These are phyloP conservation scores for Polypedilum vanderplanki DNA, from an alignment of 1,140 invertebrate genomes.

Conservation along the genomic window DNA sequence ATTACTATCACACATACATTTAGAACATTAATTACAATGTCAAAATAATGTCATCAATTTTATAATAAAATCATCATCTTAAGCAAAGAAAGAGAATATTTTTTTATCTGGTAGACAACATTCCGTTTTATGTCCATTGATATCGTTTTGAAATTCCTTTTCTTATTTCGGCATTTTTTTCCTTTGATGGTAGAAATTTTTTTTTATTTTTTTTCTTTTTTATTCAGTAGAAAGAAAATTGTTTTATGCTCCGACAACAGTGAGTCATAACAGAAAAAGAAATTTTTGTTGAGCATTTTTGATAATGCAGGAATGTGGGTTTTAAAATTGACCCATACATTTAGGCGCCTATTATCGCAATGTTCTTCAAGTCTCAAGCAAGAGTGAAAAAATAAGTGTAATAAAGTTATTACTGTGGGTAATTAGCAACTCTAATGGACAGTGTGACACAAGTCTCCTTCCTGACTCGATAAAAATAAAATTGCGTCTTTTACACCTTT, in stretches of 20 bases:
- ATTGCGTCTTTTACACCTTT: not conserved
- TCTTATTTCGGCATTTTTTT: not conserved
- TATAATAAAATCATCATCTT: not conserved
- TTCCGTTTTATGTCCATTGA: too few relatives aligned
- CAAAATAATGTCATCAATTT: not conserved
- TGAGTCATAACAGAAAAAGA: not conserved
- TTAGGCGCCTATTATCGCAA: not conserved
- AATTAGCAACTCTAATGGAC: not conserved
- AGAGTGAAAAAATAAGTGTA: not conserved
- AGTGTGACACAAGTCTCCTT: not conserved
- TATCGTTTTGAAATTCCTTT: too few relatives aligned
- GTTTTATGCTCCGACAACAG: not conserved
- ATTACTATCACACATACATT: too few relatives aligned
- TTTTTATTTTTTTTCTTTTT: too few relatives aligned
- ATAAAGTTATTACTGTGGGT: not conserved
- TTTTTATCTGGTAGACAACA: not conserved
- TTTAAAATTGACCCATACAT: not conserved
- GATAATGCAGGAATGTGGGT: conserved; percentile 10
- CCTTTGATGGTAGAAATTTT: too few relatives aligned
- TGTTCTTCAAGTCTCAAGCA: not conserved
- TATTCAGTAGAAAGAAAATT: not conserved
- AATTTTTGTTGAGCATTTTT: not conserved
- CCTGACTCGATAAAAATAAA: not conserved
- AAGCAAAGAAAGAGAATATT: not conserved
- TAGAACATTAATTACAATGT: too few relatives aligned